Evolutionary conservation across 2,888 invertebrate genomes (phyloP), one percentile per base, ranked within the genome.

Genomic region (Tachina lurida): DNA sequence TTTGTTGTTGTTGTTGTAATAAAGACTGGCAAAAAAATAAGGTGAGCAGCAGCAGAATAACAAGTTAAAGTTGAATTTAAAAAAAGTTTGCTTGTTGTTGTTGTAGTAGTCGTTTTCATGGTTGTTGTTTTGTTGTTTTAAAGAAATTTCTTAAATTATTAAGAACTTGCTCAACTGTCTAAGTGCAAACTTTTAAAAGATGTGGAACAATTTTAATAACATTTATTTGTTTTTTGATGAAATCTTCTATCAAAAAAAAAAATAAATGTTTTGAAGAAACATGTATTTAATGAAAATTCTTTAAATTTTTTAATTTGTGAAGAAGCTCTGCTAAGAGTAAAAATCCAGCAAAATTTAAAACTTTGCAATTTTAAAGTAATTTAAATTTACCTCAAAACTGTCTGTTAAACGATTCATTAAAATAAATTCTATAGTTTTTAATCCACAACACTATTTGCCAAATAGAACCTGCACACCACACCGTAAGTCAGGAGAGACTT

Each of bases 21-120:
- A 54, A 17, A n/a, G 39, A 17, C 8, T 54, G 43, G 43, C n/a
- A 62, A 15, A 67, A 15, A 67, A 31, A 39, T 15, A 70, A 58
- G 71, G 56, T 58, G 22, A 45, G 45, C n/a, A 58, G 45, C 19
- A 45, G n/a, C 22, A 71, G 31, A 31, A 56, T 43, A 71, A 56
- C 43, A 45, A 17, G n/a, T 39, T 22, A 17, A 71, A 58, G n/a
- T 19, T 19, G 41, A 70, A 31, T 31, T 31, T 7, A 31, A 31
- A 15, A 15, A 2, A 8, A n/a, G 9, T 15, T 13, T 9, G 13
- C n/a, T 54, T 54, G 54, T 19, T 19, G 54, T 54, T 52, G 49
- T n/a, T 49, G 49, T n/a, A 17, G 8, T 49, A 8, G n/a, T n/a
- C n/a, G 15, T n/a, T 49, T 15, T 49, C 12, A 10, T 19, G 10